Conservation (phyloP, 2,888 invertebrate species). For the Drosophila meridiana region DNA sequence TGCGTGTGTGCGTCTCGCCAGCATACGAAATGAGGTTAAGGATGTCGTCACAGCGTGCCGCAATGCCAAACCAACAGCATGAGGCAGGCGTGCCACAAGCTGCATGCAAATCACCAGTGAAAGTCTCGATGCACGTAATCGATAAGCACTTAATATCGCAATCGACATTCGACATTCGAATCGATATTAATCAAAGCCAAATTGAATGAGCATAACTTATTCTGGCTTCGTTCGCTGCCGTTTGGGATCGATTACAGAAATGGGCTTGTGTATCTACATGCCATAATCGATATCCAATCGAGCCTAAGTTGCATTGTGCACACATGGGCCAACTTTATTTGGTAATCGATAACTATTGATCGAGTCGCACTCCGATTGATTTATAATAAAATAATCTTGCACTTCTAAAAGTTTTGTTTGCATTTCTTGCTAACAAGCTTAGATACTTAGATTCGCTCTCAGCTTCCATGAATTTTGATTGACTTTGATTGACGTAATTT, state of each 20-base stretch:
- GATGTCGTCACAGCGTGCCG: conserved; percentile 17
- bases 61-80: background rate
- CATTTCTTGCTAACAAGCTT: background rate
- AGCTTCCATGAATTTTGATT: background rate
- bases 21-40: conserved; percentile 39
- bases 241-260: background rate
- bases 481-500: conserved; percentile 13
- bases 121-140: conserved; percentile 24
- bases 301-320: background rate
- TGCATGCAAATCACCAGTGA: conserved; percentile 27
- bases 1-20: conserved; percentile 1
- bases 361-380: background rate
- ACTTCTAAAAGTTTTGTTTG: background rate
- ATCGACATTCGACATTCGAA: conserved; percentile 12
- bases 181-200: conserved; percentile 5
- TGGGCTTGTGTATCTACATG: too few relatives aligned
- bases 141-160: conserved; percentile 41
- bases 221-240: background rate
- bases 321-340: background rate
- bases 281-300: background rate
- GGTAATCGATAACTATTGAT: background rate
- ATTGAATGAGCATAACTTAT: background rate
- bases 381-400: background rate
- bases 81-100: conserved; percentile 16
- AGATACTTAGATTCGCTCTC: background rate